These are phyloP conservation scores for Podarcis muralis DNA, from an alignment of 2,113 vertebrate species.

Conservation along the genomic window DNA sequence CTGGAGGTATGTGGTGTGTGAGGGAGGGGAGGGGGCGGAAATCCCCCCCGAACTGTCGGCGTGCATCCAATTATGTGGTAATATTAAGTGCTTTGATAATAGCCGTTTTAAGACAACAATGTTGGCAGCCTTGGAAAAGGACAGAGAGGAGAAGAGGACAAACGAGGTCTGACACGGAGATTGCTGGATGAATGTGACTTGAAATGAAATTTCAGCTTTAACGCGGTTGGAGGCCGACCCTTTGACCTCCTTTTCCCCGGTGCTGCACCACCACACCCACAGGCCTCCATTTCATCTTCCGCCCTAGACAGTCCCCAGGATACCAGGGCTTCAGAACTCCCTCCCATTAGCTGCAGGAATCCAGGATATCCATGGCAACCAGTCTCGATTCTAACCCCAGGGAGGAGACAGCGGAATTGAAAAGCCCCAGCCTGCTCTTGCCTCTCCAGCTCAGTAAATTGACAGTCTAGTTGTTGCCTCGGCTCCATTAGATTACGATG, in stretches of 20 bases:
- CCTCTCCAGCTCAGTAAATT: conserved; percentile 76
- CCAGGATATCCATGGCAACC: conserved; percentile 98
- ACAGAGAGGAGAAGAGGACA: conserved; percentile 25
- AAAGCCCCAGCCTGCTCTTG: conserved; percentile 89
- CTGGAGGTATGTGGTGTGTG: not conserved
- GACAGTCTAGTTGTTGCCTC: conserved; percentile 70
- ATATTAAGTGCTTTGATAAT: conserved; percentile 3
- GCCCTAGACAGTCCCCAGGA: conserved; percentile 82
- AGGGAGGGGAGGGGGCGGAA: accelerated
- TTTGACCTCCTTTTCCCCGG: conserved; percentile 79
- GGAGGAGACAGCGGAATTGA: conserved; percentile 88
- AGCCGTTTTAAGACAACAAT: conserved; percentile 57
- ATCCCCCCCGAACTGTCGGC: not conserved
- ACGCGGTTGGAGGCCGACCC: conserved; percentile 57
- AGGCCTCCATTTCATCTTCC: conserved; percentile 77
- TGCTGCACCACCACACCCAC: conserved; percentile 76
- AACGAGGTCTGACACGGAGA: conserved; percentile 60
- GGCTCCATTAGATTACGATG: conserved; percentile 70
- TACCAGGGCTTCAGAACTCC: conserved; percentile 84
- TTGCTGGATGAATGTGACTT: conserved; percentile 64
- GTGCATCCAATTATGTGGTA: conserved; percentile 43
- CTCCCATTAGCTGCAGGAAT: conserved; percentile 91
- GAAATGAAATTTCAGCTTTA: conserved; percentile 58
- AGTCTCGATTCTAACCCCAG: conserved; percentile 82
- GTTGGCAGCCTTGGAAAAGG: conserved; percentile 20